A percentile compares a stretch with the other conserved stretches of the same genome.
phyloP scores from a whole-genome alignment of 64 coral and sea anemone genomes.

The Montipora efflorescens region DNA sequence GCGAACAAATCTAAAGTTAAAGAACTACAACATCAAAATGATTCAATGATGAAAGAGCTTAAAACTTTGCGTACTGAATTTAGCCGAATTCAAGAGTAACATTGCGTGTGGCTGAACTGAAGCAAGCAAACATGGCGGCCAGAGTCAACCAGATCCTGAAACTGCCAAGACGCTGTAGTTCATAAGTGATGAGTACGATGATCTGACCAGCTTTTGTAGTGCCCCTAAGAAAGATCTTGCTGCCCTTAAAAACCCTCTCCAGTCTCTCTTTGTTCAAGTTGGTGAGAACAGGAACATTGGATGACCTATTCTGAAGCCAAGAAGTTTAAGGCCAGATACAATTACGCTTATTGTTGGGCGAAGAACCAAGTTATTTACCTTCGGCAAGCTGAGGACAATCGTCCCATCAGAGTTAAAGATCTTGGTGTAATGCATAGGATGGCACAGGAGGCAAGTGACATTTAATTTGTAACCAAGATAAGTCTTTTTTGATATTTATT shows the following conservation, averaged over 20 bases:
- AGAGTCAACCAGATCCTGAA: background rate
- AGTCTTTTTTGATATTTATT: background rate
- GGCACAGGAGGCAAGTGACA: conserved; percentile 2
- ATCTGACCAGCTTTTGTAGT: too few species aligned
- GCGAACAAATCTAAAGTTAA: too few species aligned
- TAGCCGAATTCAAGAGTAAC: background rate
- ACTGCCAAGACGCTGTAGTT: too few species aligned
- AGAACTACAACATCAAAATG: background rate
- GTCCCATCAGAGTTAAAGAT: conserved; percentile 7
- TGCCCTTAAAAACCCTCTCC: too few species aligned
- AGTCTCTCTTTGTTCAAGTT: too few species aligned
- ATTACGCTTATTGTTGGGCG: conserved; percentile 4
- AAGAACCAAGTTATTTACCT: conserved; percentile 10
- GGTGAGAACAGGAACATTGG: too few species aligned
- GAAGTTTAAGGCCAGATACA: background rate
- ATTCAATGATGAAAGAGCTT: background rate
- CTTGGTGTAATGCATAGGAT: background rate
- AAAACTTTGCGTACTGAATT: background rate
- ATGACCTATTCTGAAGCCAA: background rate
- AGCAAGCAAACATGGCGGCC: background rate
- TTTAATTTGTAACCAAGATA: background rate
- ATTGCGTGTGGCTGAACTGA: background rate
- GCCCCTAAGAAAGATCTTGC: too few species aligned
- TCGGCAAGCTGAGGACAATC: background rate
- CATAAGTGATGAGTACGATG: too few species aligned